Conservation (phyloP, 1,140 invertebrate species). For the Drosophila erecta region DNA sequence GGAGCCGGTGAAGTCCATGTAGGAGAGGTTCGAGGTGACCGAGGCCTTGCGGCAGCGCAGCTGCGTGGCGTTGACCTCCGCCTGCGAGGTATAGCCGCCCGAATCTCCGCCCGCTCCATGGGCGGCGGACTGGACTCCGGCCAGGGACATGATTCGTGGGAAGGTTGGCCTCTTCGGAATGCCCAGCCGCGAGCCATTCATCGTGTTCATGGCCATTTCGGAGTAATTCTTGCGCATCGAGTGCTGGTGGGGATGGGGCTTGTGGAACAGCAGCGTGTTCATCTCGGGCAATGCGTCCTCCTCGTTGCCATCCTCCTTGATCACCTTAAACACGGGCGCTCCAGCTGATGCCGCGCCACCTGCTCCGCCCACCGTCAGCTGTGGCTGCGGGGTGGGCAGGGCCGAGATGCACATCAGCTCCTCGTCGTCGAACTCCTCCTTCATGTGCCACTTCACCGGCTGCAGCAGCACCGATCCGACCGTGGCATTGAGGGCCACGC, state of each 20-base stretch:
- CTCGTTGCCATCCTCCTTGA: conserved; percentile 84
- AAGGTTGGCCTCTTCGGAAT: conserved; percentile 82
- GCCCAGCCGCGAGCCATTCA: conserved; percentile 71
- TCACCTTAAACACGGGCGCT: conserved; percentile 69
- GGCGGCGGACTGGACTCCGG: conserved; percentile 73
- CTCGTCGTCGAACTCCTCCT: conserved; percentile 86
- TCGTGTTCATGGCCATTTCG: conserved; percentile 83
- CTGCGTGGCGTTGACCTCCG: conserved; percentile 69
- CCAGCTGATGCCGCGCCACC: conserved; percentile 17
- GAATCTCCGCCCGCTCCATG: conserved; percentile 44
- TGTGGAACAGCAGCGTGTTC: conserved; percentile 80
- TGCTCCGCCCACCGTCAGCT: conserved; percentile 39
- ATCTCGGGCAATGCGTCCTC: conserved; percentile 84
- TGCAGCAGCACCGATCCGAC: conserved; percentile 89
- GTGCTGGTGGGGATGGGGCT: conserved; percentile 55
- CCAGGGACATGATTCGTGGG: conserved; percentile 83
- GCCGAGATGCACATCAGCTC: conserved; percentile 85
- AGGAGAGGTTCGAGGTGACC: conserved; percentile 89
- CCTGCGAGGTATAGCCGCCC: conserved; percentile 68
- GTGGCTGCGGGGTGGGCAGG: conserved; percentile 68
- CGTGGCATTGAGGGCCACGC: conserved; percentile 88
- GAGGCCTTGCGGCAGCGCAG: conserved; percentile 87
- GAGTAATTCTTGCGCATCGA: conserved; percentile 83
- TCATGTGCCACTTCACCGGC: conserved; percentile 88
- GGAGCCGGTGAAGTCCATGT: conserved; percentile 89